Evolutionary conservation across 2,113 vertebrate species (phyloP), one percentile per base, ranked within the genome.

Genomic region (Clinocottus analis): DNA sequence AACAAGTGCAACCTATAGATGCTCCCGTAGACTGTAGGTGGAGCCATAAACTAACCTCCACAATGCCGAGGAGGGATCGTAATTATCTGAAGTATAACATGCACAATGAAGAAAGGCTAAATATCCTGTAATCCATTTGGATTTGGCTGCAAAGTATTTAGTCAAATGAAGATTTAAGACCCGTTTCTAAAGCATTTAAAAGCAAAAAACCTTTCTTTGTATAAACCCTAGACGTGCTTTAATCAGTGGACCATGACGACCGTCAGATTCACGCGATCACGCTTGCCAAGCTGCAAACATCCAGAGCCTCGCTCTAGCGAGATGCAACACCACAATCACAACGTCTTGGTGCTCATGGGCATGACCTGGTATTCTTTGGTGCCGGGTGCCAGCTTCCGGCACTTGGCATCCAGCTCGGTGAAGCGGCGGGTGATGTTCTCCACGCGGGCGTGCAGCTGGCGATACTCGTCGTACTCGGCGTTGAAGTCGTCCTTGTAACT

Each of bases 401-500:
- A 88, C 65, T 95, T 94, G 0, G 91, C 61, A 25, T 96, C 96
- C 55, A 99, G 91, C 75, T 94, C 90, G 66, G 91, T 93, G 82
- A 98, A 98, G 66, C 86, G 95, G 31, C 91, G 93, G 35, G 92
- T 95, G 71, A 97, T 89, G 8, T 60, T 93, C 82, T 97, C 96
- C 84, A 97, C 94, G 0, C 88, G 94, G 66, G 95, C 95, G 14
- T 97, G 95, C 80, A 99, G 77, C 29, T 62, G 79, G 39, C 95
- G 94, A 75, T 99, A 98, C 72, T 98, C 97, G 0, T 95, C 96
- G 27, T 97, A 99, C 85, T 98, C 97, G 0, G 95, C 96, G 19
- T 96, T 96, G 89, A 98, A 99, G 90, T 97, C 97, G 25, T 96
- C 82, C 85, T 96, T 96, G 92, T 97, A 99, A 72, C 88, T 91